Base-by-base conservation (phyloP, 2,113 vertebrate genomes). In the Ochotona princeps region DNA sequence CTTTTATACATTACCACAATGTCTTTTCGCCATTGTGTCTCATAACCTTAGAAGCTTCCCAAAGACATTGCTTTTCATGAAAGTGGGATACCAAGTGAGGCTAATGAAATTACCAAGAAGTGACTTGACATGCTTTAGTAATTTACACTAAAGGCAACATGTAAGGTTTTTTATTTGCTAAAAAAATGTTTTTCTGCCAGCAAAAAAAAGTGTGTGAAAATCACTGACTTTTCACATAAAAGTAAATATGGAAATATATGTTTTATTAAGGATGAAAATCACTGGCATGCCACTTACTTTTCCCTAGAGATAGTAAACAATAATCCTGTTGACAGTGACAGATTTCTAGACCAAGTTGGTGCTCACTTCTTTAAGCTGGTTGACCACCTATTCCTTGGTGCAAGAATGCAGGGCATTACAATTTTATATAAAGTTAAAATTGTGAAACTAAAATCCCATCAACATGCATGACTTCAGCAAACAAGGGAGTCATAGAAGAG, bases 1-100 rank as follows among this genome's bases (percentile, higher is more conserved):
- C 82, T 86, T 81, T 49, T 70, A 32, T 8, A 23, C 9, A 72
- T 7, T 25, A 75, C 7, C 23, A 17, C 12, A 32, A n/a, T 44
- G 25, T 82, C 30, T 73, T 90, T 67, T 8, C 12, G 51, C 5
- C n/a, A n/a, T n/a, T 38, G 2, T 26, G 14, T 84, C 12, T 87
- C 72, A 47, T 8, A 88, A 30, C 25, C 10, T 15, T 30, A 79
- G 8, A 65, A 69, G 32, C 57, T 91, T 80, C 63, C 21, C 20
- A 85, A 54, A 69, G 21, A 23, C 81, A 20, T 44, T 87, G n/a
- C 67, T 18, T 89, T 57, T 88, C 81, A 81, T 17, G 18, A 89
- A 84, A 25, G 11, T 30, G 14, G 14, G 28, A 5, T 26, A 57
- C 30, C 6, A 6, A 2, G 1, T 23, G 57, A 32, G n/a, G 0